These are phyloP conservation scores for Thripadectes ignobilis DNA, from an alignment of 2,797 vertebrate species.

Conservation along the genomic window DNA sequence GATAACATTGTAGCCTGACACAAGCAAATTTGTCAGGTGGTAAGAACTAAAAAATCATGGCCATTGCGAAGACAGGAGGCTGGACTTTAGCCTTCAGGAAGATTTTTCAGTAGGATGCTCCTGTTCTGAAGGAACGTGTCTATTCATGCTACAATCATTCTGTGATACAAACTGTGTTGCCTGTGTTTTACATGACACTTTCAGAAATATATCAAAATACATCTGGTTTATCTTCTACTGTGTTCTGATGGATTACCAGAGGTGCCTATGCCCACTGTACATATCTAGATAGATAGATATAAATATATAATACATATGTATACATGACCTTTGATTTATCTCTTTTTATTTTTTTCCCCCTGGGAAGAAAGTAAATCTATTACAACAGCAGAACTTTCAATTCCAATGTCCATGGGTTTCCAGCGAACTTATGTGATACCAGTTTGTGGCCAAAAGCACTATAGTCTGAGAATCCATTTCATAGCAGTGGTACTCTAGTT, in stretches of 20 bases:
- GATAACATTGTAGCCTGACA: neutral
- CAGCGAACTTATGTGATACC: neutral
- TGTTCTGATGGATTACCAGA: neutral
- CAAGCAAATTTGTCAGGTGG: neutral
- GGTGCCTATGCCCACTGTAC: neutral
- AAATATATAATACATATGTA: accelerated
- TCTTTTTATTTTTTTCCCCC: neutral
- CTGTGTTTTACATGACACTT: neutral
- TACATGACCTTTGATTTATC: neutral
- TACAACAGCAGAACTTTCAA: neutral
- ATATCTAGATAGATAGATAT: accelerated
- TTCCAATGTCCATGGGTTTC: neutral
- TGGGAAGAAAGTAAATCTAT: neutral
- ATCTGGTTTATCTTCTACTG: neutral
- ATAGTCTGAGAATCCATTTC: neutral
- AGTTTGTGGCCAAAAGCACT: neutral
- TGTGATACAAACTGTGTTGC: neutral
- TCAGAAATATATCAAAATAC: neutral
- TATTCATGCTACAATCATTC: neutral
- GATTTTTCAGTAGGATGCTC: neutral
- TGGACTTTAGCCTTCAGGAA: neutral
- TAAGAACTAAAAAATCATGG: neutral
- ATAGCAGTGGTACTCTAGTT: neutral
- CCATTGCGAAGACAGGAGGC: neutral
- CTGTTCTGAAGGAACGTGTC: neutral